phyloP scores from a whole-genome alignment of 2,113 vertebrate species.

The Seriola rivoliana region DNA sequence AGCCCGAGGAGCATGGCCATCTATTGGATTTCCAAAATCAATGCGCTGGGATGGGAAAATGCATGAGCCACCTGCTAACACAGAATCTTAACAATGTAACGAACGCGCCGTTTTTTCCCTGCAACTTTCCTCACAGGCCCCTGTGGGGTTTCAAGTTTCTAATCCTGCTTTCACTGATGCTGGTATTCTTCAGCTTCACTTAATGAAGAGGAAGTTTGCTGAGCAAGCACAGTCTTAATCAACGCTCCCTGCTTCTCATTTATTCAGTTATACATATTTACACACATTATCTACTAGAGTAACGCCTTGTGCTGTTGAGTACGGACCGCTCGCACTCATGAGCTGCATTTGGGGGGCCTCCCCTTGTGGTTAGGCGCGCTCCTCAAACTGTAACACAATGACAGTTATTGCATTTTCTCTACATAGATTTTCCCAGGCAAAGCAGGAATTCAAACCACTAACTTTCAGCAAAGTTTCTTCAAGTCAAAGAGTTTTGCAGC shows the following conservation, averaged over 20 bases:
- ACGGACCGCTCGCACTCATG: not conserved
- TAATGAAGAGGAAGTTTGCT: constrained; percentile 40
- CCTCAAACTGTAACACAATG: constrained; percentile 26
- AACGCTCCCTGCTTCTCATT: constrained; percentile 41
- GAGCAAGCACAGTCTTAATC: constrained; percentile 31
- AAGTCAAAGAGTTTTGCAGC: not conserved
- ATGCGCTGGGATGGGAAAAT: constrained; percentile 69
- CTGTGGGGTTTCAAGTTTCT: constrained; percentile 33
- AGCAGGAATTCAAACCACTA: constrained; percentile 43
- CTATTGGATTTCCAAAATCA: constrained; percentile 78
- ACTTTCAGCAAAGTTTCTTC: constrained; percentile 25
- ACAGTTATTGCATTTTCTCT: constrained; percentile 23
- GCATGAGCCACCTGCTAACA: constrained; percentile 66
- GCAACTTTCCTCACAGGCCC: constrained; percentile 32
- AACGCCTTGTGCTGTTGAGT: constrained; percentile 18
- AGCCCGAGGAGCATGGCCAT: constrained; percentile 48
- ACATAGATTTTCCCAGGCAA: constrained; percentile 9
- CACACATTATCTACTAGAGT: constrained; percentile 3
- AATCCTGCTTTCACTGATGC: constrained; percentile 32
- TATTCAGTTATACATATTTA: constrained; percentile 47
- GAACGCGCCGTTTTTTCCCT: not conserved
- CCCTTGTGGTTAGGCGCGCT: constrained; percentile 14
- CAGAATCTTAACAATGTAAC: constrained; percentile 49
- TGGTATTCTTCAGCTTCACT: constrained; percentile 28
- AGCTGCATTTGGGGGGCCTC: not conserved